phyloP scores from a whole-genome alignment of 2,113 vertebrate genomes.

The Heteronetta atricapilla region DNA sequence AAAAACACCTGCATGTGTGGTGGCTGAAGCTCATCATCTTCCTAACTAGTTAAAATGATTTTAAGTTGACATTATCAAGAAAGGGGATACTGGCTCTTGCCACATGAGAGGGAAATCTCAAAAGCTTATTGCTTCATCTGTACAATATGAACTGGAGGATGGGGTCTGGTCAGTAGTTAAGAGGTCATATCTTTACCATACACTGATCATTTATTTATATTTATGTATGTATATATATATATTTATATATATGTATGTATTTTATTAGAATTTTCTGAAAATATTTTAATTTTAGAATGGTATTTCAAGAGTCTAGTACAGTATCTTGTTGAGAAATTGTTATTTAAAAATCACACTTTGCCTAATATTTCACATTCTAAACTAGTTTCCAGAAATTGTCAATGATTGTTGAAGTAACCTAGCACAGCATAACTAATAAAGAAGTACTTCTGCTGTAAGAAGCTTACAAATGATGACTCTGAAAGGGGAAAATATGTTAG shows the following conservation, averaged over 20 bases:
- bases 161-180: background rate
- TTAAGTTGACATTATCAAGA: background rate
- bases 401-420: background rate
- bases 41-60: background rate
- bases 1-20: rapidly evolving
- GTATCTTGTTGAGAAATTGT: background rate
- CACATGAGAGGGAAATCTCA: background rate
- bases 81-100: background rate
- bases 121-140: background rate
- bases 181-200: background rate
- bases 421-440: background rate
- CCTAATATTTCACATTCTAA: background rate
- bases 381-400: background rate
- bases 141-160: background rate
- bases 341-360: background rate
- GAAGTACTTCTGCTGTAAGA: background rate
- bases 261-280: background rate
- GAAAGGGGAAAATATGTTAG: background rate
- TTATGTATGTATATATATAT: rapidly evolving
- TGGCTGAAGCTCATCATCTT: background rate
- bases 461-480: background rate
- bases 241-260: rapidly evolving
- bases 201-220: background rate
- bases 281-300: background rate
- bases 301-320: background rate